Evolutionary conservation across 2,113 vertebrate species (phyloP), one percentile per base, ranked within the genome.

Genomic region (Ramphastos sulfuratus): DNA sequence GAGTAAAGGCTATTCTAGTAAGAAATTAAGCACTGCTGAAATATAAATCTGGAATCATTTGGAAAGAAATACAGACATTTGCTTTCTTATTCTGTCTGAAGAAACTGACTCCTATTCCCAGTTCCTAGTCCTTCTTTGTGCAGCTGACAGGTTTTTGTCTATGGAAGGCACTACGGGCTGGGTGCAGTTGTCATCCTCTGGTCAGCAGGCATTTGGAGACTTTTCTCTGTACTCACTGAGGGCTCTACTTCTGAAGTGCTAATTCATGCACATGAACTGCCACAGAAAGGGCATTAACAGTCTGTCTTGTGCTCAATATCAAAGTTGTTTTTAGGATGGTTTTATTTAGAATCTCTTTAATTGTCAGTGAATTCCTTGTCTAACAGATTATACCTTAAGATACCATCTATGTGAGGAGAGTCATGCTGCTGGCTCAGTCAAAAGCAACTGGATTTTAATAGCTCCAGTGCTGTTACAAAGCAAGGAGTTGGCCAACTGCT

Each of bases 331-430:
- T 75, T 7, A 66, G 70, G 54, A 16, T 56, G 59, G 48, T 71
- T 88, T 88, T 71, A 85, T 76, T 67, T 80, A 66, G 64, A 65
- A 25, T 67, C 59, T n/a, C 1, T 0, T 67, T 71, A 76, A 28
- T 39, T 59, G 42, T 72, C 48, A 63, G 75, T 54, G 59, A 70
- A 66, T 76, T 91, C 31, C 66, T 61, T 58, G 60, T 94, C 42
- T 56, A 46, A 58, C 76, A 85, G 85, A 33, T 55, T 81, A 42
- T 50, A 85, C 71, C 60, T 84, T 73, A 52, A 58, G 76, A 20
- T 77, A 48, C 76, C 85, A 71, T 84, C 89, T 89, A 89, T 54
- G 81, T 82, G 80, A 63, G 48, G 54, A 61, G 89, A 72, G 35
- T 72, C 42, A 7, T 69, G 60, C 65, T 85, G 89, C 89, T 82